Evolutionary conservation across 2,797 vertebrate species (phyloP), one percentile per base, ranked within the genome.

Genomic region (Pelochelys cantorii): DNA sequence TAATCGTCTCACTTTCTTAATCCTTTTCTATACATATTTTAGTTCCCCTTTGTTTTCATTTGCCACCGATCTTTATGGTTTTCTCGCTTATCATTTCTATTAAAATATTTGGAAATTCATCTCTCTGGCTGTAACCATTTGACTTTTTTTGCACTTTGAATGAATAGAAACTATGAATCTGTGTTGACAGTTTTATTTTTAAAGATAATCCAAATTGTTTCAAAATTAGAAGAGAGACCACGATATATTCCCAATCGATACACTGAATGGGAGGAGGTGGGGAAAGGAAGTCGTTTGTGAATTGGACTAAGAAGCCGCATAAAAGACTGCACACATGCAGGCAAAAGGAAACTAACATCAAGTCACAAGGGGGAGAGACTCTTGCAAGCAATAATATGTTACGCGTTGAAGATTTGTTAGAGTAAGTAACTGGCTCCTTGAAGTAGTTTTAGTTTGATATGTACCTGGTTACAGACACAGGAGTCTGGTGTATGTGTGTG

Each of bases 391-490:
- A 71, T 79, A 25, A 81, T 17, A 68, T 27, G 42, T 22, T 48
- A 29, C 27, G 48, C 23, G 42, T 17, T 77, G 7, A 27, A 85
- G 75, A 60, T 71, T 87, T 56, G 79, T 59, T 79, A 75, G 90
- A 81, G 95, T 95, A 77, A 95, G 95, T 92, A 90, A 53, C 1
- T 48, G 48, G 37, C 77, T 57, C 60, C 48, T 53, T 59, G 34
- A 81, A 31, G 8, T 18, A 55, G 42, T 53, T 20, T 54, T 80
- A 74, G 79, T 48, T 52, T 29, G 42, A 10, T 68, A 11, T 71
- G 12, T 37, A 20, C 22, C 9, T 27, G 37, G 14, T 27, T 29
- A 52, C 25, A 77, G 42, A 75, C 25, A 14, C 23, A 29, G 42
- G 74, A 27, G 74, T 12, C 11, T 11, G 71, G 34, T 42, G 37